Base-by-base conservation (phyloP, 2,797 vertebrate species). In the Sarcoramphus papa region DNA sequence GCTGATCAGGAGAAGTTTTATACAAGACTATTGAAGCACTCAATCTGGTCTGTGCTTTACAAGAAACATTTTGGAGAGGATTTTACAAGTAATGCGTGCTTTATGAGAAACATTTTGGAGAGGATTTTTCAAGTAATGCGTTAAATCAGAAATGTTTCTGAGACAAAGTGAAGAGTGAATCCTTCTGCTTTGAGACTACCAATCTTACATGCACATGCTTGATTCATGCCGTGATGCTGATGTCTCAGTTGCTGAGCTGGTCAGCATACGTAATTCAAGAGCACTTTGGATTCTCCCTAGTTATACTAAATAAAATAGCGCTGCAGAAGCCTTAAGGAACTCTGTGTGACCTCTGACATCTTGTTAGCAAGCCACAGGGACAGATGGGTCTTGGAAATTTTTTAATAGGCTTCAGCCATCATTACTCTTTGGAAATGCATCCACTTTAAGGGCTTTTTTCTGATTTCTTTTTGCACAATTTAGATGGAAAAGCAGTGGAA, bases 401-500 rank as follows among this genome's bases (percentile, higher is more conserved):
- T 95, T 90, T 74, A 90, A n/a, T 59, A 85, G 92, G 79, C 56
- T 91, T 96, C 94, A 90, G 68, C 85, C 93, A 60, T 93, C 92
- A 17, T 91, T 85, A 80, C 89, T 86, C 69, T 88, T 90, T 89
- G 85, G 91, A 92, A 95, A 79, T 94, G 62, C 83, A 88, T 83
- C 94, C 92, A 48, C 94, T 90, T 91, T 95, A 95, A 97, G 97
- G 97, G 95, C 94, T 97, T 94, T 95, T 96, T 90, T 97, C 94
- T 97, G 96, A 95, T 97, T 94, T 95, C 91, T 96, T 95, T 95
- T 96, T 93, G 96, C 87, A 64, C 94, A 70, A 97, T 97, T 96
- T 96, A 97, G 97, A 97, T 97, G 96, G 97, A 96, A 97, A 97
- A 97, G 96, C 88, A 86, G 93, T 80, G 13, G 92, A 97, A 95